A percentile compares a stretch with the other conserved stretches of the same genome.
Evolutionary conservation across 2,797 vertebrate genomes (phyloP).

Genomic region (Leptatherina wallacei): DNA sequence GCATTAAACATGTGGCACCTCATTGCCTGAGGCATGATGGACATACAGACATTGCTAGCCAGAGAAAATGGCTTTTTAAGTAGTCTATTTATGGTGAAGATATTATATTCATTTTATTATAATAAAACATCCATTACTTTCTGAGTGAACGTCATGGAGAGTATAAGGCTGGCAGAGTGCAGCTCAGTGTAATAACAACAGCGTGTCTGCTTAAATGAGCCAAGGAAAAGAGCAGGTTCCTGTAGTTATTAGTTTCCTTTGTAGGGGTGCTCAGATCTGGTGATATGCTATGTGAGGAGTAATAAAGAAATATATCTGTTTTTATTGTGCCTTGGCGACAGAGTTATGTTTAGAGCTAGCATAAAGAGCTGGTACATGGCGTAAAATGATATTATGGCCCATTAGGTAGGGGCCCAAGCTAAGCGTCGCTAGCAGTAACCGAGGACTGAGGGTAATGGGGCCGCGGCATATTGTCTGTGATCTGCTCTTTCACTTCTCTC

Average conservation of each 20-base stretch:
- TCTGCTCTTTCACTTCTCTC: conserved; percentile 75
- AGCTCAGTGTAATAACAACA: conserved; percentile 79
- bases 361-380: conserved; percentile 80
- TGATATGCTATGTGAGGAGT: conserved; percentile 76
- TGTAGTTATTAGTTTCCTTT: conserved; percentile 80
- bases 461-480: conserved; percentile 77
- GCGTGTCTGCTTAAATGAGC: conserved; percentile 70
- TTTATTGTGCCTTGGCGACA: conserved; percentile 80
- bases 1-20: conserved; percentile 84
- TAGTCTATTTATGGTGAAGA: conserved; percentile 84
- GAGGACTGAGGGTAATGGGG: conserved; percentile 79
- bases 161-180: conserved; percentile 65
- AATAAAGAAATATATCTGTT: conserved; percentile 86
- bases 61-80: conserved; percentile 84
- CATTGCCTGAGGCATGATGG: conserved; percentile 76
- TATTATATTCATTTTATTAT: conserved; percentile 87
- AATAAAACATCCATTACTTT: conserved; percentile 83
- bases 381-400: conserved; percentile 84
- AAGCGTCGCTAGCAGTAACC: conserved; percentile 76
- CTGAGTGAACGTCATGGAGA: conserved; percentile 69
- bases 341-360: conserved; percentile 82
- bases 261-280: conserved; percentile 67
- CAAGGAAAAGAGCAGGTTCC: conserved; percentile 66
- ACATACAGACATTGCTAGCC: conserved; percentile 77
- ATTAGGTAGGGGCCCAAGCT: conserved; percentile 79